phyloP scores from a whole-genome alignment of 2,888 invertebrate species.

The Napeogenes inachia region DNA sequence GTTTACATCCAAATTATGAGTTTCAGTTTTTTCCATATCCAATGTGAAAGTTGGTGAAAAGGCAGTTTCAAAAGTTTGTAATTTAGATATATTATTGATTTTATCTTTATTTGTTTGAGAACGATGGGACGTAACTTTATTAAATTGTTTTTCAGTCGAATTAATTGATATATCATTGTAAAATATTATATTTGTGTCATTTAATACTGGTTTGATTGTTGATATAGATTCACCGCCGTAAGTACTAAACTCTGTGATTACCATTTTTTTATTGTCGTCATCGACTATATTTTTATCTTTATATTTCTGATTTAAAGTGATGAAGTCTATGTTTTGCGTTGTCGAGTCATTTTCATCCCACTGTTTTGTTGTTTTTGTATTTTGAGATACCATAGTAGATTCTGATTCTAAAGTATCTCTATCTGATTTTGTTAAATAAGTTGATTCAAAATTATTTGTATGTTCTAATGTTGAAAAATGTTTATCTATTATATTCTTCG shows the following conservation, averaged over 20 bases:
- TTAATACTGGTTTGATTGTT: background rate
- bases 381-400: background rate
- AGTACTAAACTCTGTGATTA: no score
- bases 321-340: background rate
- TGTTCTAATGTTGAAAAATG: no score
- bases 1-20: conserved; percentile 2
- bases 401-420: background rate
- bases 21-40: conserved; percentile 2
- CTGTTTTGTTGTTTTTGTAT: background rate
- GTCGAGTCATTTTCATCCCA: background rate
- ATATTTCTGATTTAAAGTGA: no score
- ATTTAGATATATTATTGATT: background rate
- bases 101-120: background rate
- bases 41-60: conserved; percentile 7
- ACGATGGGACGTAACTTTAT: no score
- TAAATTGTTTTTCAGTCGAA: no score
- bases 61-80: background rate
- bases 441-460: no score
- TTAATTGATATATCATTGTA: no score
- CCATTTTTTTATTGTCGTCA: no score
- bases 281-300: no score
- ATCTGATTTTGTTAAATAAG: background rate
- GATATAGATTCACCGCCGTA: background rate
- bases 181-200: no score
- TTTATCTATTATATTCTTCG: no score